Evolutionary conservation across 2,888 invertebrate species (phyloP).

Genomic region (Lasioglossum villosulum): DNA sequence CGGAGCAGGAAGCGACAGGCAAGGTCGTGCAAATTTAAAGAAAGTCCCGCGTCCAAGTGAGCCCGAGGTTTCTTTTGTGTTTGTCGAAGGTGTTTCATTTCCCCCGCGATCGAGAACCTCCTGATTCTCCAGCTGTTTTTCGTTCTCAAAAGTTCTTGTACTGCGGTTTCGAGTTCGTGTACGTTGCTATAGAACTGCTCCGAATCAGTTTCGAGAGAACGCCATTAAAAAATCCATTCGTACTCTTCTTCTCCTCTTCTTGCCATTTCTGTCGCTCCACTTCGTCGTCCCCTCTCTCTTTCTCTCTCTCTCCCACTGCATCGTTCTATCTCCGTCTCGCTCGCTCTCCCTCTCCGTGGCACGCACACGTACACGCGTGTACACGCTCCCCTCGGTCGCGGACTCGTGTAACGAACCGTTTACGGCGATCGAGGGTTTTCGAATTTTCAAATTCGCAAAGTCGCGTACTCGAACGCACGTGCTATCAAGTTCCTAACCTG

Average conservation of each 20-base stretch:
- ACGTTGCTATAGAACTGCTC: not conserved
- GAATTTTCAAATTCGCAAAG: slow-evolving; percentile 31
- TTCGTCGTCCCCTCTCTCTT: not conserved
- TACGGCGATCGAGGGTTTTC: slow-evolving; percentile 49
- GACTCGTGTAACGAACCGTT: slow-evolving; percentile 44
- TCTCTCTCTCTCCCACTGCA: not conserved
- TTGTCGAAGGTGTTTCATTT: slow-evolving; percentile 11
- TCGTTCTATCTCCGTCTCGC: not conserved
- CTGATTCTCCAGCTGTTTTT: not conserved
- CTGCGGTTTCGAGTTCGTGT: not conserved
- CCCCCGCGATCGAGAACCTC: not conserved
- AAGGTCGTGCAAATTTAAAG: not conserved
- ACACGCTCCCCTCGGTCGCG: slow-evolving; percentile 1
- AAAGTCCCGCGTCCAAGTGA: not conserved
- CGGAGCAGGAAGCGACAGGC: not conserved
- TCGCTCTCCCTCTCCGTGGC: not conserved
- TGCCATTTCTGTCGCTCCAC: slow-evolving; percentile 7
- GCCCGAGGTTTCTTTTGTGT: slow-evolving; percentile 46
- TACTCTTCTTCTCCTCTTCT: slow-evolving; percentile 27
- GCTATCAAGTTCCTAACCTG: slow-evolving; percentile 56
- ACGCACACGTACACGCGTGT: not conserved
- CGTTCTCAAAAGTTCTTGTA: not conserved
- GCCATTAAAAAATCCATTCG: not conserved
- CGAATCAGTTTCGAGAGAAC: not conserved
- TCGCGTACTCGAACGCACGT: slow-evolving; percentile 33